Percentiles rank a stretch among this genome's conserved stretches.
Evolutionary conservation across 2,888 invertebrate genomes (phyloP).

Genomic region (Alsophila aescularia): DNA sequence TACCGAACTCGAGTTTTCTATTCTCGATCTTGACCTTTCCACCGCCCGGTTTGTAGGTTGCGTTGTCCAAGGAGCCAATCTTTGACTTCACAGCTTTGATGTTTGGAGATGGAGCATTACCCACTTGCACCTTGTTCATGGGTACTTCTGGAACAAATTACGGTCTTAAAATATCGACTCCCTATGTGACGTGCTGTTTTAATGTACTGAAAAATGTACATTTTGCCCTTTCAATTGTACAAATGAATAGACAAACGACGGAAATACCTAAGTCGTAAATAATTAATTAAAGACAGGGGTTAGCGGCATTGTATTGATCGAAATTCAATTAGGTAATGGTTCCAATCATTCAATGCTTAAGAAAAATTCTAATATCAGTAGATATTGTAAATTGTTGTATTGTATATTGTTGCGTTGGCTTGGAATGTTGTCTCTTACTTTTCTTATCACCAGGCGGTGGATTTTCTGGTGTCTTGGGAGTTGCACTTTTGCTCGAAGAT

Average conservation of each 20-base stretch:
- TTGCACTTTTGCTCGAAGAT: conserved; percentile 85
- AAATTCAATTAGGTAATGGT: conserved; percentile 6
- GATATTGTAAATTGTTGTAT: background rate
- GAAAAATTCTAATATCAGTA: background rate
- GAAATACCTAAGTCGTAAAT: conserved; percentile 26
- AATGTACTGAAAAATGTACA: background rate
- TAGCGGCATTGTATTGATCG: conserved; percentile 23
- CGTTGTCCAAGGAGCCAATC: conserved; percentile 95
- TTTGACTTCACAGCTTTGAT: conserved; percentile 96
- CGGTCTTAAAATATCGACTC: conserved; percentile 5
- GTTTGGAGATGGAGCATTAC: conserved; percentile 96
- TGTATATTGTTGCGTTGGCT: too few relatives aligned
- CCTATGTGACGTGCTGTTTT: background rate
- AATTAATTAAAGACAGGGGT: conserved; percentile 26
- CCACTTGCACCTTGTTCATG: conserved; percentile 97
- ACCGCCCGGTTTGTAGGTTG: conserved; percentile 94
- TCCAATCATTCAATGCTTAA: background rate
- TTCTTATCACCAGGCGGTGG: conserved; percentile 86
- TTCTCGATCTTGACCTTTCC: conserved; percentile 95
- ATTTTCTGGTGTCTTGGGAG: conserved; percentile 89
- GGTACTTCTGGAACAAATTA: conserved; percentile 87
- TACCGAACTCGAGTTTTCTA: conserved; percentile 93
- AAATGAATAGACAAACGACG: conserved; percentile 15
- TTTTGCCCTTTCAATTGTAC: conserved; percentile 2
- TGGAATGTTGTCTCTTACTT: conserved; percentile 82